Percentiles rank a stretch among this genome's conserved stretches.
These are phyloP conservation scores for Yponomeuta plumbellus DNA, from an alignment of 2,888 invertebrate species.

Conservation along the genomic window DNA sequence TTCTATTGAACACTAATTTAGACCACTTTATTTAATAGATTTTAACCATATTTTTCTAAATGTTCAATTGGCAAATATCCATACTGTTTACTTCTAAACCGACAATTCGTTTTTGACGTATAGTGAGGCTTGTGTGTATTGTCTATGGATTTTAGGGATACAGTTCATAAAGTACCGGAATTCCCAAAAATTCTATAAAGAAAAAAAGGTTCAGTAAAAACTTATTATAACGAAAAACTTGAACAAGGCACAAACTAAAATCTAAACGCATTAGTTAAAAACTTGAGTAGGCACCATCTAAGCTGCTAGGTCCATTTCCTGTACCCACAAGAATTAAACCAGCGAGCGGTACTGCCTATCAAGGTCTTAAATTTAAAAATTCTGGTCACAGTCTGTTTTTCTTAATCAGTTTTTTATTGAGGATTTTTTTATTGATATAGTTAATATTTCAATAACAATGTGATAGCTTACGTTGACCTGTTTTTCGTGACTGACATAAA, in stretches of 20 bases:
- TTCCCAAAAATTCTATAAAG: conserved; percentile 9
- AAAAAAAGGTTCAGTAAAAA: neutral
- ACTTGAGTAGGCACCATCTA: too few species aligned
- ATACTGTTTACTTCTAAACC: conserved; percentile 78
- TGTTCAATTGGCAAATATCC: conserved; percentile 74
- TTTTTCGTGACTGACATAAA: too few species aligned
- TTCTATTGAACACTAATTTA: conserved; percentile 47
- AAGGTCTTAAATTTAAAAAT: too few species aligned
- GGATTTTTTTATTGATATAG: too few species aligned
- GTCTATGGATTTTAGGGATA: conserved; percentile 48
- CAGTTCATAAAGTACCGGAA: conserved; percentile 23
- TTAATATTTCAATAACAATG: too few species aligned
- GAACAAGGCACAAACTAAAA: neutral
- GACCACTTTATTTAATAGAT: conserved; percentile 53
- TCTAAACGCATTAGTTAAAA: neutral
- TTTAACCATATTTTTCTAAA: conserved; percentile 66
- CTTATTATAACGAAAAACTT: too few species aligned
- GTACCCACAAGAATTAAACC: too few species aligned
- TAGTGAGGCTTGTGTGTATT: conserved; percentile 48
- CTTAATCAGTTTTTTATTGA: too few species aligned
- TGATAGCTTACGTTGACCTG: too few species aligned
- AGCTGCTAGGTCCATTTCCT: too few species aligned
- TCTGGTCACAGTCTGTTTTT: too few species aligned
- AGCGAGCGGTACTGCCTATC: too few species aligned
- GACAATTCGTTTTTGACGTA: conserved; percentile 71